Evolutionary conservation across 2,113 vertebrate species (phyloP), one percentile per base, ranked within the genome.

Genomic region (Callipepla californica): DNA sequence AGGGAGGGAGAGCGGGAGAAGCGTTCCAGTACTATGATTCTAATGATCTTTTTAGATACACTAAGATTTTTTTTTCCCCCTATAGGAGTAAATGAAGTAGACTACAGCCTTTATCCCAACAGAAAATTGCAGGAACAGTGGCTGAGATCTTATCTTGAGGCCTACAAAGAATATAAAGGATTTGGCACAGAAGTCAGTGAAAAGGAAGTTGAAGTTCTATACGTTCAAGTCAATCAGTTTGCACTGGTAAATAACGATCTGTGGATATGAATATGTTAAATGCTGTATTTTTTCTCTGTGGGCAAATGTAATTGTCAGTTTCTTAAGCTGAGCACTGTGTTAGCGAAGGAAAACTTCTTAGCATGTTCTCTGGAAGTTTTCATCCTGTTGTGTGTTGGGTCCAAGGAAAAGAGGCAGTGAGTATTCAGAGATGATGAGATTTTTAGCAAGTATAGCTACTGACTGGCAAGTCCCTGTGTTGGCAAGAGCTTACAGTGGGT

Each of bases 151-250:
- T 99, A 99, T 91, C 98, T 99, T 63, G 98, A 99, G 96, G 98
- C 99, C 77, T 99, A 98, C 96, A 99, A 99, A 95, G 98, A 99
- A 28, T 98, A 97, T 93, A 99, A 99, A 95, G 98, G 98, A 44
- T 98, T 98, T 93, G 96, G 96, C 34, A 91, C 88, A 6, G 97
- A 98, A 34, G 99, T 99, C 77, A 98, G 98, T 32, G 98, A 98
- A 78, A 96, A 95, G 62, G 99, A 99, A 95, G 99, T 99, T 87
- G 99, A 99, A 92, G 75, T 98, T 61, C 98, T 99, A 9, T 99
- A 99, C n/a, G 98, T 99, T 78, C 99, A 99, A 93, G 99, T 99
- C 95, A 99, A 99, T 97, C 97, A 98, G 45, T 99, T 99, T 96
- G 98, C 99, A 58, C 95, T 99, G 98, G 99, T 99, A 96, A 98